phyloP scores from a whole-genome alignment of 2,797 vertebrate species.

The Geotrypetes seraphini region DNA sequence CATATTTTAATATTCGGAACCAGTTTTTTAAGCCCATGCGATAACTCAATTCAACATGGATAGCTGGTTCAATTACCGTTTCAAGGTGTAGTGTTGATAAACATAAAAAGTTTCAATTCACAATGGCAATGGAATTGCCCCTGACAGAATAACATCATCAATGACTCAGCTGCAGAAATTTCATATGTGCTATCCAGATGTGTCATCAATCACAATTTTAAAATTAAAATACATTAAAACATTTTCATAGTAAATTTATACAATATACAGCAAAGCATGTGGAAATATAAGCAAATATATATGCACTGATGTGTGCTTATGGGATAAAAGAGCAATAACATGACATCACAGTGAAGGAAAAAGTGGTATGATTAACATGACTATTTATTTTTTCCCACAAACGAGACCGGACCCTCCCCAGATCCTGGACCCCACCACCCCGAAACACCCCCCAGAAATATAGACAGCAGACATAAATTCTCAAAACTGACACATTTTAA shows the following conservation, averaged over 20 bases:
- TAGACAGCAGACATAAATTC: too few relatives aligned
- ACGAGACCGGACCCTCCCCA: too few relatives aligned
- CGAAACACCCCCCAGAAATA: too few relatives aligned
- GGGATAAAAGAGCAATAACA: conserved; percentile 23
- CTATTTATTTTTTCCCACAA: too few relatives aligned
- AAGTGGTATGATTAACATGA: conserved; percentile 26
- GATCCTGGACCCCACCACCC: too few relatives aligned
- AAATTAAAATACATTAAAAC: conserved; percentile 38
- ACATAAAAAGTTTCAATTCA: conserved; percentile 7
- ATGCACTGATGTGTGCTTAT: conserved; percentile 5
- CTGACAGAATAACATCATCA: conserved; percentile 10
- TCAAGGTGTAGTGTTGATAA: not conserved
- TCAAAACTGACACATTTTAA: too few relatives aligned
- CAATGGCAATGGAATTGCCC: conserved; percentile 14
- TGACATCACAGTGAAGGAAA: conserved; percentile 35
- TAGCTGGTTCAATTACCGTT: conserved; percentile 4
- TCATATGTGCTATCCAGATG: conserved; percentile 19
- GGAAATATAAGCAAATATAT: too few relatives aligned
- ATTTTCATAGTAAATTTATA: too few relatives aligned
- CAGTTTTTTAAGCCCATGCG: too few relatives aligned
- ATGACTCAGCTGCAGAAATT: conserved; percentile 11
- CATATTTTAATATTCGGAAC: too few relatives aligned
- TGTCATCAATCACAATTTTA: conserved; percentile 25
- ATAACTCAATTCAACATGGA: conserved; percentile 10
- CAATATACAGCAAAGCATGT: too few relatives aligned